These are phyloP conservation scores for Amiota minor DNA, from an alignment of 2,888 invertebrate species.

Conservation along the genomic window DNA sequence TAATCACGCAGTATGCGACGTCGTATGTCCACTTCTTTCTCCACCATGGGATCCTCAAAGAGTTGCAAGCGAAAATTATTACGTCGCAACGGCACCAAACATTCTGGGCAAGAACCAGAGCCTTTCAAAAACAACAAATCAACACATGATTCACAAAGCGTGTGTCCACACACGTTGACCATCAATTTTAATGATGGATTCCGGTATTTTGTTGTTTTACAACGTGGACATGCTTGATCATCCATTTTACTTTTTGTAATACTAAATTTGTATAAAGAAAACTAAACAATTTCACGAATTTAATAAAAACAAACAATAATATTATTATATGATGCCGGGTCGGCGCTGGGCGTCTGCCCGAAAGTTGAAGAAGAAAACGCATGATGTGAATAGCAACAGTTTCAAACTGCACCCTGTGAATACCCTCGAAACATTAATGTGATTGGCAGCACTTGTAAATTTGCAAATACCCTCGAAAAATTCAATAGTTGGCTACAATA, in stretches of 20 bases:
- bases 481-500: too few relatives aligned
- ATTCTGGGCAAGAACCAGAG: slow-evolving; percentile 95
- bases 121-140: slow-evolving; percentile 97
- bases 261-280: too few relatives aligned
- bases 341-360: too few relatives aligned
- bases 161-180: slow-evolving; percentile 99
- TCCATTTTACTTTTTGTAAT: slow-evolving; percentile 59
- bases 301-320: too few relatives aligned
- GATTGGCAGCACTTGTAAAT: too few relatives aligned
- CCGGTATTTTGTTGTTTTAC: slow-evolving; percentile 96
- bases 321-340: too few relatives aligned
- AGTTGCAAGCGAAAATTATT: slow-evolving; percentile 94
- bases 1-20: slow-evolving; percentile 90
- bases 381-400: too few relatives aligned
- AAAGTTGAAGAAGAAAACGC: too few relatives aligned
- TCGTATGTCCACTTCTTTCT: slow-evolving; percentile 97
- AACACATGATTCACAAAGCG: slow-evolving; percentile 97
- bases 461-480: too few relatives aligned
- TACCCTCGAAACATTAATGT: too few relatives aligned
- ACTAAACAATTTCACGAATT: too few relatives aligned
- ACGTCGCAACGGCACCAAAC: slow-evolving; percentile 88
- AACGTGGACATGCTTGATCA: slow-evolving; percentile 83
- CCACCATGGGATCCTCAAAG: slow-evolving; percentile 96
- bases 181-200: slow-evolving; percentile 97
- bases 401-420: too few relatives aligned